Conservation (phyloP, 2,888 invertebrate species). For the Troides oblongomaculatus region DNA sequence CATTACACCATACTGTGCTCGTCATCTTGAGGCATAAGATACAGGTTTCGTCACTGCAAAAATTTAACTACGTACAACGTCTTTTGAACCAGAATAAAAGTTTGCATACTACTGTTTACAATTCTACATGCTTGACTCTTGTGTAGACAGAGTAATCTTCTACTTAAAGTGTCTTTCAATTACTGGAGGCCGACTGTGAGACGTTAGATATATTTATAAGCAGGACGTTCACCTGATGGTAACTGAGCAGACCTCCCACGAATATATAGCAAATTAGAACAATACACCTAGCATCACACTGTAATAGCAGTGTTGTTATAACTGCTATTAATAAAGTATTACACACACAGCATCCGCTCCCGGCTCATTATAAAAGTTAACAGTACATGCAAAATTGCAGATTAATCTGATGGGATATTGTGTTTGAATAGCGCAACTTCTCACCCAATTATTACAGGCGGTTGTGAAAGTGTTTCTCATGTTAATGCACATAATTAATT, state of each 20-base stretch:
- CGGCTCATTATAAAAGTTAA: slow-evolving; percentile 16
- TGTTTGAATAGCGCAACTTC: neutral
- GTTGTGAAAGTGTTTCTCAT: neutral
- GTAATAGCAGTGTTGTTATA: neutral
- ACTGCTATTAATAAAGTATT: neutral
- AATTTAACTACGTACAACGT: too few species aligned
- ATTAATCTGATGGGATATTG: neutral
- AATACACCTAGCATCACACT: neutral
- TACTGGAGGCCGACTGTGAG: too few species aligned
- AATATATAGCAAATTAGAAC: neutral
- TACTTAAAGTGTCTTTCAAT: too few species aligned
- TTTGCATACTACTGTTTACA: too few species aligned
- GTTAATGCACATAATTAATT: neutral
- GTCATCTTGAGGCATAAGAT: too few species aligned
- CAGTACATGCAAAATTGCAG: slow-evolving; percentile 11
- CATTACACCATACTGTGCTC: too few species aligned
- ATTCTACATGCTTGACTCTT: too few species aligned
- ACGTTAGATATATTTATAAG: too few species aligned
- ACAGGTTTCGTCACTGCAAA: too few species aligned
- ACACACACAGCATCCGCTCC: neutral
- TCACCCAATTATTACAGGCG: neutral
- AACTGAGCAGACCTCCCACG: neutral
- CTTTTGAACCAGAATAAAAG: too few species aligned
- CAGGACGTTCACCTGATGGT: too few species aligned
- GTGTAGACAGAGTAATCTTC: too few species aligned